These are phyloP conservation scores for Benthosema pterotum DNA, from an alignment of 2,797 vertebrate genomes.

Conservation along the genomic window DNA sequence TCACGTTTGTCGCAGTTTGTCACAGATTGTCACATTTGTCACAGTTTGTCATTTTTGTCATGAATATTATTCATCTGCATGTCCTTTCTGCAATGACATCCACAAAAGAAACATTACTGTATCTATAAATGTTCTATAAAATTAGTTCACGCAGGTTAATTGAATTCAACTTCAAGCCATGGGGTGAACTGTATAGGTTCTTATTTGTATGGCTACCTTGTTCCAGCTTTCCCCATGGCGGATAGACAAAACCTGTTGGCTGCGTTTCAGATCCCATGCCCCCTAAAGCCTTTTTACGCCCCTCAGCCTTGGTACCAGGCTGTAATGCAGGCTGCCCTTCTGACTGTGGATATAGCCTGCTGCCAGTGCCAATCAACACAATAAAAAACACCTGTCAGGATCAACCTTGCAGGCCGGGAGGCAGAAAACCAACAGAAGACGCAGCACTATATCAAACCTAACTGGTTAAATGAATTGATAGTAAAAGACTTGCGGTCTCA, in stretches of 20 bases:
- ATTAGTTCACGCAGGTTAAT: too few relatives aligned
- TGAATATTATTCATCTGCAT: background rate
- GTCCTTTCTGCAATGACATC: background rate
- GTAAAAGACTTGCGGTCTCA: too few relatives aligned
- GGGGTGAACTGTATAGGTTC: too few relatives aligned
- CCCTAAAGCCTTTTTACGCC: slow-evolving; percentile 1
- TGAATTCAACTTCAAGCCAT: too few relatives aligned
- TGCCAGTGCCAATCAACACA: slow-evolving; percentile 1
- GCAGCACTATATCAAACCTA: background rate
- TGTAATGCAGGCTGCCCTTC: slow-evolving; percentile 8
- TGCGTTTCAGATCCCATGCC: background rate
- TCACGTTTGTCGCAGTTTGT: too few relatives aligned
- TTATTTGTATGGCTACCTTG: background rate
- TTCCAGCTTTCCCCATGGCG: background rate
- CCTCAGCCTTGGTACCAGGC: slow-evolving; percentile 1
- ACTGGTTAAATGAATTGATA: too few relatives aligned
- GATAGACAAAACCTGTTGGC: background rate
- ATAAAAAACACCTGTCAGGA: too few relatives aligned
- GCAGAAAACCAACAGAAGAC: background rate
- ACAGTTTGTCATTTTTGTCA: too few relatives aligned
- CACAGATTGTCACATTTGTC: too few relatives aligned
- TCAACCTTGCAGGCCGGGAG: background rate
- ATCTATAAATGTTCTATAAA: background rate
- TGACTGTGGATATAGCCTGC: background rate
- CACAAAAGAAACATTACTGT: background rate